A percentile compares a stretch with the other conserved stretches of the same genome.
phyloP scores from a whole-genome alignment of 2,113 vertebrate genomes.

The Indicator indicator region DNA sequence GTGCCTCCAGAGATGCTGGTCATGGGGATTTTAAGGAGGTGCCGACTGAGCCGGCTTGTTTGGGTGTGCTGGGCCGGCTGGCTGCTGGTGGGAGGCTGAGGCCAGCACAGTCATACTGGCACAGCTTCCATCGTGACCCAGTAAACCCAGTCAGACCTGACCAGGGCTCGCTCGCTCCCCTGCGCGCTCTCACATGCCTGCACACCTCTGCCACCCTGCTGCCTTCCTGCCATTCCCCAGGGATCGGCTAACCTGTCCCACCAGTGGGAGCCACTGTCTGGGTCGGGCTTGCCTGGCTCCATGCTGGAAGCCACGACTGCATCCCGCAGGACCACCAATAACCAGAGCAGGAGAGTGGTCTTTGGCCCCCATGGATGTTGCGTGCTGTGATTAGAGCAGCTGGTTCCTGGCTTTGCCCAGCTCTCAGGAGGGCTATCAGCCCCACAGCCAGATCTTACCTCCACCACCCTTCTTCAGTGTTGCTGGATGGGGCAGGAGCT shows the following conservation, averaged over 20 bases:
- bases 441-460: neutral
- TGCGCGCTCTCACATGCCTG: neutral
- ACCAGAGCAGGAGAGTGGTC: neutral
- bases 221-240: neutral
- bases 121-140: conserved; percentile 31
- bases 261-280: neutral
- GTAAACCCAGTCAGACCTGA: conserved; percentile 69
- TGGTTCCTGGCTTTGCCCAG: neutral
- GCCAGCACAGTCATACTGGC: conserved; percentile 26
- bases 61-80: conserved; percentile 34
- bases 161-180: neutral
- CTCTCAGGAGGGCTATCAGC: accelerated
- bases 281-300: accelerated
- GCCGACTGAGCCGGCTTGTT: conserved; percentile 9
- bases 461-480: accelerated
- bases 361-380: neutral
- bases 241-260: neutral
- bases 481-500: accelerated
- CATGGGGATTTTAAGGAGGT: conserved; percentile 25
- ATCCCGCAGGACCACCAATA: accelerated
- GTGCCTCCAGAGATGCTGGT: neutral
- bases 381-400: accelerated
- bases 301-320: accelerated
- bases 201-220: neutral
- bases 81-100: conserved; percentile 37